These are phyloP conservation scores for Andrena fulva DNA, from an alignment of 2,888 invertebrate genomes.

Conservation along the genomic window DNA sequence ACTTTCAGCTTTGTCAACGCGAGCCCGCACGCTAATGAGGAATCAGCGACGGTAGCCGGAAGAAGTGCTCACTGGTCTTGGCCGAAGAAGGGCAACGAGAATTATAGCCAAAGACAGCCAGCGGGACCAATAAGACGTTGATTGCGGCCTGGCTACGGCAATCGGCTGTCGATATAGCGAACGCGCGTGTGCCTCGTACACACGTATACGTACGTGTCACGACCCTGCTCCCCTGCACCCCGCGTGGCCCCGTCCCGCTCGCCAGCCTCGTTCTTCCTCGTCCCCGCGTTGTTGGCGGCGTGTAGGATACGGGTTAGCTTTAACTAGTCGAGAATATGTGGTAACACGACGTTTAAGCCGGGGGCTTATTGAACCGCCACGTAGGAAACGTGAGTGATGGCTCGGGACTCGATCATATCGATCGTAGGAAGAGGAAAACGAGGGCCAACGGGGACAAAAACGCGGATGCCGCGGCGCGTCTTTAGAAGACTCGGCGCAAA, in stretches of 20 bases:
- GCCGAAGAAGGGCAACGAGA: conserved; percentile 67
- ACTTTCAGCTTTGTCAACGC: conserved; percentile 53
- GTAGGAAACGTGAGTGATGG: conserved; percentile 79
- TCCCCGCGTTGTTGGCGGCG: conserved; percentile 63
- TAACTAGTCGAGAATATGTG: conserved; percentile 73
- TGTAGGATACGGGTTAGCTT: conserved; percentile 66
- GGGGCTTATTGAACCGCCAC: conserved; percentile 71
- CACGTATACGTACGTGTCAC: conserved; percentile 67
- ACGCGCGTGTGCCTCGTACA: conserved; percentile 63
- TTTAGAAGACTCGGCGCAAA: background rate
- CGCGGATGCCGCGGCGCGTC: background rate
- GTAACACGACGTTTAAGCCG: conserved; percentile 64
- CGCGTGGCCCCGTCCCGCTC: conserved; percentile 14
- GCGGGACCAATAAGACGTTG: conserved; percentile 69
- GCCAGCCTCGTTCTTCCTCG: conserved; percentile 18
- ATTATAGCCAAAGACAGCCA: conserved; percentile 67
- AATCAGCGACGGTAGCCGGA: conserved; percentile 68
- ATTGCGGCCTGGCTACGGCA: conserved; percentile 64
- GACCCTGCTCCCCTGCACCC: conserved; percentile 52
- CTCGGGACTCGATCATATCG: conserved; percentile 57
- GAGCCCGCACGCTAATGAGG: conserved; percentile 62
- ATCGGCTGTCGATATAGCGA: conserved; percentile 62
- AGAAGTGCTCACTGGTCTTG: conserved; percentile 60
- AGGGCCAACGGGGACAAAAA: conserved; percentile 19
- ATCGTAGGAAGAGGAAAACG: conserved; percentile 19